phyloP scores from a whole-genome alignment of 2,888 invertebrate genomes.

The Coleophora deauratella region DNA sequence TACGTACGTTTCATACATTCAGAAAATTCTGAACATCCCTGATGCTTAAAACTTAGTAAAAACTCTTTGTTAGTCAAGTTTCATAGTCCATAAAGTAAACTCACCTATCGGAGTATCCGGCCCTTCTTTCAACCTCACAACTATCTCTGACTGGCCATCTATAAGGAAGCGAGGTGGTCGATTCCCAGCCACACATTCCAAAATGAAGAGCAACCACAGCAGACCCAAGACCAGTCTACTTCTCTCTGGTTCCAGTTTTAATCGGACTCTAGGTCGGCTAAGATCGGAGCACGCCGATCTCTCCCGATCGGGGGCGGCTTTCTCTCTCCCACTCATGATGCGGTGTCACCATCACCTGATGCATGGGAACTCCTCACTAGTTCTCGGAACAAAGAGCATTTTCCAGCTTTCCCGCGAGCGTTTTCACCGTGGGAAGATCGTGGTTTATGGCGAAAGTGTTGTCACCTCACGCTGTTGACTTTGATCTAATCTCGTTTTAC shows the following conservation, averaged over 20 bases:
- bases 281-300: constrained; percentile 16
- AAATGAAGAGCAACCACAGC: constrained; percentile 27
- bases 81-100: constrained; percentile 36
- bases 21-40: no score
- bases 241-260: constrained; percentile 40
- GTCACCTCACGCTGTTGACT: constrained; percentile 38
- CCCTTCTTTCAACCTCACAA: constrained; percentile 90
- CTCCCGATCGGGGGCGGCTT: background rate
- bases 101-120: constrained; percentile 88
- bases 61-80: no score
- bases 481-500: constrained; percentile 42
- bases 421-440: constrained; percentile 54
- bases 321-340: constrained; percentile 9
- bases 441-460: constrained; percentile 55
- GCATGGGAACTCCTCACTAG: constrained; percentile 36
- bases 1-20: no score
- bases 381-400: constrained; percentile 47
- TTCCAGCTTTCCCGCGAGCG: constrained; percentile 57
- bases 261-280: constrained; percentile 49
- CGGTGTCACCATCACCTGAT: constrained; percentile 58
- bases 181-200: constrained; percentile 68
- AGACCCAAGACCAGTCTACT: background rate
- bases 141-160: constrained; percentile 93
- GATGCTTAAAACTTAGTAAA: no score
- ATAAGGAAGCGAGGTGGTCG: constrained; percentile 90